These are phyloP conservation scores for Luehdorfia chinensis DNA, from an alignment of 1,140 invertebrate genomes.

Conservation along the genomic window DNA sequence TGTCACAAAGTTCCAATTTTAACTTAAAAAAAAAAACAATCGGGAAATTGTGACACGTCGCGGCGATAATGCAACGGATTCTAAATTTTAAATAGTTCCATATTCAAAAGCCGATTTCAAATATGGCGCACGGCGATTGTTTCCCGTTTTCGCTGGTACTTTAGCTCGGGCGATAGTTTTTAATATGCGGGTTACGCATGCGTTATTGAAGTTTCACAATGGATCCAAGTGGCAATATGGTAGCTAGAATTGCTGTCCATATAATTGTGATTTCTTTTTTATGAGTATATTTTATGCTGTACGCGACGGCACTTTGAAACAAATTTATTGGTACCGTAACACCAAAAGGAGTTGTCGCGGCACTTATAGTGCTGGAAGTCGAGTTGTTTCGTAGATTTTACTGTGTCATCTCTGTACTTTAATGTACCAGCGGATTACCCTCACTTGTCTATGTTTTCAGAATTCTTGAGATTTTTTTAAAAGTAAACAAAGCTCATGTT, in stretches of 20 bases:
- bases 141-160: slow-evolving; percentile 69
- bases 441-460: no score
- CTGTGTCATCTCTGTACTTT: no score
- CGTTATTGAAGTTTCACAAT: slow-evolving; percentile 71
- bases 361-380: background rate
- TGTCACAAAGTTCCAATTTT: slow-evolving; percentile 44
- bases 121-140: slow-evolving; percentile 67
- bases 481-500: no score
- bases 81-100: slow-evolving; percentile 76
- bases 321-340: slow-evolving; percentile 5
- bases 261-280: slow-evolving; percentile 44
- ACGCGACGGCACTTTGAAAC: slow-evolving; percentile 7
- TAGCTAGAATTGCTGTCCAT: slow-evolving; percentile 50
- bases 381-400: no score
- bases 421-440: no score
- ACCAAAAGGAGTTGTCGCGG: slow-evolving; percentile 1
- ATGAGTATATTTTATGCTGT: slow-evolving; percentile 11
- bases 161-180: slow-evolving; percentile 55
- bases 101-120: slow-evolving; percentile 71
- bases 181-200: slow-evolving; percentile 71
- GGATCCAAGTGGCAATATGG: slow-evolving; percentile 48
- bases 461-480: no score
- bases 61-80: slow-evolving; percentile 74
- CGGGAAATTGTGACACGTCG: slow-evolving; percentile 69
- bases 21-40: slow-evolving; percentile 64